Evolutionary conservation across 2,113 vertebrate species (phyloP), one percentile per base, ranked within the genome.

Genomic region (Aphyosemion australe): DNA sequence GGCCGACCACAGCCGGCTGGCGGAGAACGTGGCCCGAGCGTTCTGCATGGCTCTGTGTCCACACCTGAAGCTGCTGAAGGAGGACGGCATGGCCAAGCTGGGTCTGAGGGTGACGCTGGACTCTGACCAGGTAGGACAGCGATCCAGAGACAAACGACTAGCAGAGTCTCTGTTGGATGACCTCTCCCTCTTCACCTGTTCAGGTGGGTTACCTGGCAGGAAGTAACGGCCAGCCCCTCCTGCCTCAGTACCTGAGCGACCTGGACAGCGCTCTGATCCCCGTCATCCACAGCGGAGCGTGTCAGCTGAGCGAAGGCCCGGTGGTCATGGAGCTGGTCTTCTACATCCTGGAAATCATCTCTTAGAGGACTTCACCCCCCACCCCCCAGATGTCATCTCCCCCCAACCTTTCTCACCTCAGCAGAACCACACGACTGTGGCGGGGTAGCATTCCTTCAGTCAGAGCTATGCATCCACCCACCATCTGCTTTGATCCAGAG

Each of bases 301-400:
- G 97, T 85, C 97, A 97, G 92, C 88, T 98, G 74, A 98, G 93
- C 15, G 97, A 99, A 84, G 97, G 96, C 64, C 95, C 96, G 0
- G 87, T 99, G 41, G 93, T 96, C 82, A 97, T 99, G 95, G 97
- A 99, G 90, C 94, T 99, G 89, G 92, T 97, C 90, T 99, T 99
- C 94, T 99, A 98, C 93, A 98, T 99, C 91, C 93, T 99, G 91
- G 97, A 99, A 88, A 97, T 97, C 92, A 97, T 99, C 92, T 95
- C 95, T 53, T 99, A 94, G 75, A 52, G 60, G 10, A 19, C 6
- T 41, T 16, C 14, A 12, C 10, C 46, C 1, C n/a, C 60, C 26
- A 2, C 26, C 26, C 26, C 26, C 26, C 26, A 1, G n/a, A 26
- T 26, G 26, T 26, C 26, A 26, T 26, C 69, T 79, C 68, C 46